Evolutionary conservation across 2,888 invertebrate species (phyloP).

Genomic region (Sarcophaga caerulescens): DNA sequence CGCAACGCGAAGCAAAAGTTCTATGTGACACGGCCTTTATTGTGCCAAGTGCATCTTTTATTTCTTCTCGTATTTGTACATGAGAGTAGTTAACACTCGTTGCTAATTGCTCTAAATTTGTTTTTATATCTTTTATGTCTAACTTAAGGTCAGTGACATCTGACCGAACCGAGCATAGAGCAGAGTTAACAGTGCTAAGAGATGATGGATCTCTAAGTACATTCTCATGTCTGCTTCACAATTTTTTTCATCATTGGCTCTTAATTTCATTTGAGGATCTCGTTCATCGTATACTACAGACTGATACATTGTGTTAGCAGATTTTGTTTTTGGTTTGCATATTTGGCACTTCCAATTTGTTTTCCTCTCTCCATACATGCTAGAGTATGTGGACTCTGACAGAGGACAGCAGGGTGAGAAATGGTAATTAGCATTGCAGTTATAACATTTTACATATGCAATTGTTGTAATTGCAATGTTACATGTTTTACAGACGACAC

Average conservation of each 20-base stretch:
- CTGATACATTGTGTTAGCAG: not conserved
- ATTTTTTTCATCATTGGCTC: not conserved
- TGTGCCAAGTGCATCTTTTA: not conserved
- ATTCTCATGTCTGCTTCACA: not conserved
- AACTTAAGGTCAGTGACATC: conserved; percentile 1
- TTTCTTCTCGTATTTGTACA: not conserved
- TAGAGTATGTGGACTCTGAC: not conserved
- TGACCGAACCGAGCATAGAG: not conserved
- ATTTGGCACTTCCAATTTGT: not conserved
- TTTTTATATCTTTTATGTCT: conserved; percentile 5
- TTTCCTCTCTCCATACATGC: conserved; percentile 3
- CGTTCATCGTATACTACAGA: not conserved
- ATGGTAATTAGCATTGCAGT: conserved; percentile 10
- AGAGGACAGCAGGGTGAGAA: not conserved
- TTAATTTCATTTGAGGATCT: not conserved
- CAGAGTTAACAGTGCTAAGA: not conserved
- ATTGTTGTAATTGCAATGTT: not conserved
- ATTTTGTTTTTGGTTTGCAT: not conserved
- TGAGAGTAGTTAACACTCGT: too few relatives aligned
- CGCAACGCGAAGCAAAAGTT: too few relatives aligned
- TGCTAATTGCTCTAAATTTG: too few relatives aligned
- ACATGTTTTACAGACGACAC: not conserved
- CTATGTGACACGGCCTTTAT: too few relatives aligned
- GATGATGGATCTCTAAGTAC: not conserved
- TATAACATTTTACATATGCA: not conserved